A percentile compares a stretch with the other conserved stretches of the same genome.
These are phyloP conservation scores for Hemiprocne comata DNA, from an alignment of 2,113 vertebrate species.

Conservation along the genomic window DNA sequence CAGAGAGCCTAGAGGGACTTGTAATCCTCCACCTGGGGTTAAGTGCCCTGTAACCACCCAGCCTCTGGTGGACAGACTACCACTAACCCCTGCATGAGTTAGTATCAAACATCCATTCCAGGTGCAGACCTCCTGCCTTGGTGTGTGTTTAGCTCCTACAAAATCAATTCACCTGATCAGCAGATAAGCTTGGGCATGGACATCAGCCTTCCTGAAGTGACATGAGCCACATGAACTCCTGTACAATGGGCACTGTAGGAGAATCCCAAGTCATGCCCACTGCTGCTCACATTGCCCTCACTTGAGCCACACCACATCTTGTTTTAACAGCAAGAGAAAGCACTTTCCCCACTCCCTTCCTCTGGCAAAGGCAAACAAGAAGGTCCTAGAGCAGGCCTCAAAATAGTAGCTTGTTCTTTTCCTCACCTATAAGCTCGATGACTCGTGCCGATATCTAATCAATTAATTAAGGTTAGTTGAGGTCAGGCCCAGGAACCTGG, in stretches of 20 bases:
- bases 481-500: background rate
- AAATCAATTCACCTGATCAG: background rate
- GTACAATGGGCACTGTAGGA: rapidly evolving
- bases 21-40: background rate
- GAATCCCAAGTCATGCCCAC: rapidly evolving
- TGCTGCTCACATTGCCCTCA: background rate
- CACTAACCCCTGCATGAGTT: rapidly evolving
- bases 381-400: background rate
- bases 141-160: background rate
- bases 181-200: background rate
- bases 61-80: background rate
- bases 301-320: background rate
- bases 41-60: background rate
- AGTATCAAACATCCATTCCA: background rate
- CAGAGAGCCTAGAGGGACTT: background rate
- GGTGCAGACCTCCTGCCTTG: background rate
- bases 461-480: constrained; percentile 58
- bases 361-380: background rate
- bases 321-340: background rate
- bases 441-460: background rate
- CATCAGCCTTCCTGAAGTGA: background rate
- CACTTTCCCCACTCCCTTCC: background rate
- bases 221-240: background rate
- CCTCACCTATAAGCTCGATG: background rate
- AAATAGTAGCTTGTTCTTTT: background rate